A percentile compares a stretch with the other conserved stretches of the same genome.
phyloP scores from a whole-genome alignment of 2,888 invertebrate genomes.

The Euclidia mi region DNA sequence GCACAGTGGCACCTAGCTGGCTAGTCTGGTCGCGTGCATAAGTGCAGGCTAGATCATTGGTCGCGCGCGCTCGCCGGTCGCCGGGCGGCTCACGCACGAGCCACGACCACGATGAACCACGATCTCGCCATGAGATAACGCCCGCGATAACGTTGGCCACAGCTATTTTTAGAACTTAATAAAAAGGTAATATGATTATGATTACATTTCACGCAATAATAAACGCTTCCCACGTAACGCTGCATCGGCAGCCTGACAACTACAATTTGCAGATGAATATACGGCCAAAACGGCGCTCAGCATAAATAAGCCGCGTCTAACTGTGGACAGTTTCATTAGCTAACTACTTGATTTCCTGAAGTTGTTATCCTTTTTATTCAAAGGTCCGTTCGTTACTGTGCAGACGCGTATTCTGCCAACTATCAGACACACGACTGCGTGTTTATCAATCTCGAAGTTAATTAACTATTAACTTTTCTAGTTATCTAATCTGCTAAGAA shows the following conservation, averaged over 20 bases:
- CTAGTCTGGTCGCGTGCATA: constrained; percentile 31
- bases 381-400: constrained; percentile 10
- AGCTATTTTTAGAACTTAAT: constrained; percentile 85
- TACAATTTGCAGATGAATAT: constrained; percentile 18
- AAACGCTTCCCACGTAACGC: constrained; percentile 40
- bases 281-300: constrained; percentile 15
- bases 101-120: constrained; percentile 55
- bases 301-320: constrained; percentile 12
- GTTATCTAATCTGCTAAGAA: constrained; percentile 14
- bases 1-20: constrained; percentile 33
- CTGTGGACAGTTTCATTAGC: constrained; percentile 33
- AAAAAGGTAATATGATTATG: constrained; percentile 83
- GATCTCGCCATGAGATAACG: constrained; percentile 88
- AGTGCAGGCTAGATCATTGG: constrained; percentile 45
- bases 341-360: constrained; percentile 33
- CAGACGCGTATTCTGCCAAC: background rate
- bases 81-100: constrained; percentile 48
- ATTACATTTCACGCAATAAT: constrained; percentile 66
- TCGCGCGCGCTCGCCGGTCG: constrained; percentile 32
- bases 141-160: constrained; percentile 81
- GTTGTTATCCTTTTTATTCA: constrained; percentile 29
- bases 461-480: constrained; percentile 1
- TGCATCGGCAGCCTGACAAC: constrained; percentile 10
- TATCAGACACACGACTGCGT: background rate
- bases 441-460: background rate